Evolutionary conservation across 2,888 invertebrate species (phyloP), one percentile per base, ranked within the genome.

Genomic region (Baccha elongata): DNA sequence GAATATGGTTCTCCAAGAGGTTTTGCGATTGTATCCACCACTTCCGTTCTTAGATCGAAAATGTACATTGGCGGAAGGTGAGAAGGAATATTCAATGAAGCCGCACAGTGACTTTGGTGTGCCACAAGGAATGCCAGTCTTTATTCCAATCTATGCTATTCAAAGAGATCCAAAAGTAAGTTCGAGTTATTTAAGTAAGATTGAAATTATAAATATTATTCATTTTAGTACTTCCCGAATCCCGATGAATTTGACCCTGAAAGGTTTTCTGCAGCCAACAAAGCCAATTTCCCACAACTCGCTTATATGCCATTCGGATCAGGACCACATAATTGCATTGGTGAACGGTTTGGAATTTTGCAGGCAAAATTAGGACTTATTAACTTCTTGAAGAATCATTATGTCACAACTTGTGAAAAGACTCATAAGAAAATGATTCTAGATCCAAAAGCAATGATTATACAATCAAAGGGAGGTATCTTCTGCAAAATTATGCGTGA

Each of bases 311-410:
- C 90, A 0, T 90, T 90, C 65, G 90, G 90, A 3, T 86, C 84
- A 5, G 90, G 91, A 3, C 89, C 89, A 2, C 89, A 88, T 72
- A 87, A 87, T 23, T 91, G 90, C 29, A 88, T 91, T 68, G 90
- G 90, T 11, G 89, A 89, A 81, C 88, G 90, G 2, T 84, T 90
- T 21, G 90, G 89, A 0, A 4, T 88, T 1, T 76, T 90, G 5
- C 89, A 90, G 76, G 81, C 88, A 0, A 89, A 88, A 80, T 68
- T 90, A 32, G 91, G 89, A 0, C 69, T 90, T 8, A 86, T 89
- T 0, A 87, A 89, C 17, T 87, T 89, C 21, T 58, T 90, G 3
- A 86, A 84, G 40, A 86, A 87, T 35, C 76, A 80, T 10, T 86
- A 80, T 50, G 88, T 91, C 1, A 85, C 87, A 53, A 37, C 83